Base-by-base conservation (phyloP, 2,888 invertebrate genomes). In the Smittia aterrima region DNA sequence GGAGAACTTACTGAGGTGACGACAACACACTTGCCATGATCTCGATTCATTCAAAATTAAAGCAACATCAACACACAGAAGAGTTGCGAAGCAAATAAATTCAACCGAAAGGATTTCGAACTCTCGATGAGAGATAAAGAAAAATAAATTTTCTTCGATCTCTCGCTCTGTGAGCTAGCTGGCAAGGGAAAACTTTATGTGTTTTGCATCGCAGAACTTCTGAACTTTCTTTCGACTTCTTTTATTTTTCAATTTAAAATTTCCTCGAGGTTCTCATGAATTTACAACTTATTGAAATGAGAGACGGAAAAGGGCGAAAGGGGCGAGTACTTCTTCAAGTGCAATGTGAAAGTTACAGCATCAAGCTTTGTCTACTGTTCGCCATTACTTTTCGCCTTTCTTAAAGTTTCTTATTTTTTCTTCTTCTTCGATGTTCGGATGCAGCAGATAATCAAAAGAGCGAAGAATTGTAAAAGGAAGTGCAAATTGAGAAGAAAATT, bases 241-340 rank as follows among this genome's bases (percentile, higher is more conserved):
- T 58, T 58, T 58, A 58, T 58, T 58, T 58, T 58, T 58, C 58
- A 58, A 58, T 58, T 58, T 58, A 58, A 58, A 47, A 58, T 22
- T 18, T 58, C 58, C 9, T 58, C 58, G 16, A 58, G n/a, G 22
- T 58, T 22, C 58, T n/a, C 22, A 58, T 58, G 58, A 58, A 58
- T 58, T 58, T 58, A 58, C 58, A 58, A 58, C 58, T 58, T 58
- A 58, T 58, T 58, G 58, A 58, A 58, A 58, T 58, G 22, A 22
- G 58, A 22, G 58, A 20, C 58, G 18, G 58, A 11, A 22, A 4
- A 13, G 47, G 47, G 16, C 47, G 6, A 47, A n/a, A 13, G n/a
- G 47, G 16, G 16, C 47, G 13, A 4, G n/a, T n/a, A 11, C 11
- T 47, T 47, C 13, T 47, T 6, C 2, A 47, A 47, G 47, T 47